A percentile compares a stretch with the other conserved stretches of the same genome.
phyloP scores from a whole-genome alignment of 1,140 invertebrate genomes.

The Drosophila sp. region DNA sequence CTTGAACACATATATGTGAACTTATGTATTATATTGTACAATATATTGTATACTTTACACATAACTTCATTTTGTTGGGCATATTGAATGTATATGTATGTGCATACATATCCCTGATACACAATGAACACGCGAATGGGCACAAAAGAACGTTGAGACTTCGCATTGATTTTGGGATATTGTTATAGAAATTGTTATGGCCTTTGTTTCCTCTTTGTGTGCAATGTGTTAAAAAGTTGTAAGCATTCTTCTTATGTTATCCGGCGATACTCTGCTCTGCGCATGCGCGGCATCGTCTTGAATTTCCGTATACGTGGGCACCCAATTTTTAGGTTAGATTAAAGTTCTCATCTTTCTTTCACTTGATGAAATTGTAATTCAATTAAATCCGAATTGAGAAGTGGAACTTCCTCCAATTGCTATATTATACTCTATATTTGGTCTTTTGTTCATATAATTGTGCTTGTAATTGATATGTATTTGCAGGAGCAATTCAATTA shows the following conservation, averaged over 20 bases:
- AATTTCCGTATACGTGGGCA: slow-evolving; percentile 52
- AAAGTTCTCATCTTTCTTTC: slow-evolving; percentile 9
- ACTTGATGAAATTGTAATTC: slow-evolving; percentile 74
- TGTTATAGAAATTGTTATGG: slow-evolving; percentile 20
- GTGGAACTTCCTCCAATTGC: slow-evolving; percentile 49
- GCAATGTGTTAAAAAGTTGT: slow-evolving; percentile 80
- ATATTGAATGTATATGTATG: slow-evolving; percentile 58
- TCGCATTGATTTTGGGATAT: slow-evolving; percentile 24
- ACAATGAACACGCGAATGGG: slow-evolving; percentile 79
- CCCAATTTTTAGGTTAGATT: slow-evolving; percentile 19
- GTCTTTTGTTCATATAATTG: slow-evolving; percentile 62
- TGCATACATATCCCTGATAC: neutral
- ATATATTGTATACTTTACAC: slow-evolving; percentile 71
- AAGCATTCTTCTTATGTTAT: slow-evolving; percentile 47
- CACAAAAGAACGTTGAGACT: slow-evolving; percentile 41
- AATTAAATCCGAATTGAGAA: slow-evolving; percentile 59
- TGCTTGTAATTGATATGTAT: slow-evolving; percentile 73
- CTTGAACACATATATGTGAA: slow-evolving; percentile 59
- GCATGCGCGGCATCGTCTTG: slow-evolving; percentile 65
- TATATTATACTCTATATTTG: neutral
- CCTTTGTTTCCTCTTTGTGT: slow-evolving; percentile 73
- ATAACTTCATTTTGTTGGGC: slow-evolving; percentile 68
- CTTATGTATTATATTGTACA: slow-evolving; percentile 71
- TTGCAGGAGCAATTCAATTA: slow-evolving; percentile 72
- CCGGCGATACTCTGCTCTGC: slow-evolving; percentile 26